These are phyloP conservation scores for Neodiprion virginianus DNA, from an alignment of 1,140 invertebrate species.

Conservation along the genomic window DNA sequence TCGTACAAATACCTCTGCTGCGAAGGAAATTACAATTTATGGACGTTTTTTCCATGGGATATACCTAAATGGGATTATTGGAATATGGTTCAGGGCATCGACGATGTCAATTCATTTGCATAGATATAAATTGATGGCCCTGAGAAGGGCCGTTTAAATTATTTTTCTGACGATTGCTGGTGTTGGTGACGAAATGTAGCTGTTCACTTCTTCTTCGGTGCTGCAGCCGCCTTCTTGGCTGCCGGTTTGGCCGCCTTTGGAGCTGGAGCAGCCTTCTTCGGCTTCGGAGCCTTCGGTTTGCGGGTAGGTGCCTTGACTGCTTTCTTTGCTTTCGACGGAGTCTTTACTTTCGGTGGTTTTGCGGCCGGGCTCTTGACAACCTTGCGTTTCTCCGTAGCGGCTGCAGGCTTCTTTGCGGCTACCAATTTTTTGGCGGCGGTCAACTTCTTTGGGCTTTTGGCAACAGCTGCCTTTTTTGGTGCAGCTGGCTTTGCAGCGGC, in stretches of 20 bases:
- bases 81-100: too few species aligned
- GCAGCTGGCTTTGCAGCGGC: constrained; percentile 26
- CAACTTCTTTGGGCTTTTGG: constrained; percentile 44
- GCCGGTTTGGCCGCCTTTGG: constrained; percentile 15
- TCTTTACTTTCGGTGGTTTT: constrained; percentile 7
- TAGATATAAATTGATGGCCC: constrained; percentile 8
- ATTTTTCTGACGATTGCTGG: constrained; percentile 26
- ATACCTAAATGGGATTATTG: too few species aligned
- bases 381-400: constrained; percentile 17
- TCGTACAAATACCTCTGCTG: too few species aligned
- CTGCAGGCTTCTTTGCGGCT: constrained; percentile 61
- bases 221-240: constrained; percentile 22
- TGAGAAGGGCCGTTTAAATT: constrained; percentile 19
- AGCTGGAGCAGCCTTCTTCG: constrained; percentile 40
- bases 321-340: constrained; percentile 12
- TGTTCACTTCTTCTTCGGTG: constrained; percentile 34
- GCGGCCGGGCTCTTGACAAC: constrained; percentile 22
- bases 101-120: background rate
- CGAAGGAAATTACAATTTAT: too few species aligned
- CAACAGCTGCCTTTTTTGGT: constrained; percentile 38
- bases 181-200: constrained; percentile 21
- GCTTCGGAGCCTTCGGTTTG: constrained; percentile 34
- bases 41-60: too few species aligned
- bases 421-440: constrained; percentile 23
- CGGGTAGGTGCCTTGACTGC: constrained; percentile 11